Conservation (phyloP, 1,140 invertebrate genomes). For the Chionoecetes opilio region DNA sequence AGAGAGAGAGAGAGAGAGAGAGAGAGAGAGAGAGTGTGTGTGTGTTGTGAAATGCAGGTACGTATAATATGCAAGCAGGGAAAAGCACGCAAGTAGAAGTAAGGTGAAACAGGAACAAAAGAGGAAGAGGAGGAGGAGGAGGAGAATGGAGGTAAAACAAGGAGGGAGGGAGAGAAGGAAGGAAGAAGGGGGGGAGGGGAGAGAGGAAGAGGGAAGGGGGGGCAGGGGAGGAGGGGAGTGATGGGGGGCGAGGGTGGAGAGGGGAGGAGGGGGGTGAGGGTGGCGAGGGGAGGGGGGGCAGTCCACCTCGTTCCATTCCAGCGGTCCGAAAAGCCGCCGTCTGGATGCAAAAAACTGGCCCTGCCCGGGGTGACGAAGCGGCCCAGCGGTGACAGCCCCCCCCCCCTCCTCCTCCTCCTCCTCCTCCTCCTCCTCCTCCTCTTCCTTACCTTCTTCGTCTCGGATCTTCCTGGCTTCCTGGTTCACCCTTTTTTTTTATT, state of each 20-base stretch:
- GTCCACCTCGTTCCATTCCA: background rate
- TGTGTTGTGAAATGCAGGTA: background rate
- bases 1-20: conserved; percentile 10
- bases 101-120: background rate
- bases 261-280: background rate
- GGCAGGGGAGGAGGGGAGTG: background rate
- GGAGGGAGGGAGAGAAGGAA: background rate
- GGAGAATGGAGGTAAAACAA: background rate
- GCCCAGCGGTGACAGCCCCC: background rate
- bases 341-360: background rate
- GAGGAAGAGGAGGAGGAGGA: background rate
- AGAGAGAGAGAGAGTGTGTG: conserved; percentile 38
- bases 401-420: background rate
- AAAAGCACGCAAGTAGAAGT: too few species aligned
- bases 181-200: background rate
- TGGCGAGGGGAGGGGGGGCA: background rate
- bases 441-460: background rate
- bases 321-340: background rate
- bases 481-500: background rate
- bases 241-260: background rate
- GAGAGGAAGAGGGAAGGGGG: background rate
- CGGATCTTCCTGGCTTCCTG: background rate
- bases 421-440: background rate
- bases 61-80: background rate
- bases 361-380: background rate